Evolutionary conservation across 2,797 vertebrate species (phyloP), one percentile per base, ranked within the genome.

Genomic region (Dryobates pubescens): DNA sequence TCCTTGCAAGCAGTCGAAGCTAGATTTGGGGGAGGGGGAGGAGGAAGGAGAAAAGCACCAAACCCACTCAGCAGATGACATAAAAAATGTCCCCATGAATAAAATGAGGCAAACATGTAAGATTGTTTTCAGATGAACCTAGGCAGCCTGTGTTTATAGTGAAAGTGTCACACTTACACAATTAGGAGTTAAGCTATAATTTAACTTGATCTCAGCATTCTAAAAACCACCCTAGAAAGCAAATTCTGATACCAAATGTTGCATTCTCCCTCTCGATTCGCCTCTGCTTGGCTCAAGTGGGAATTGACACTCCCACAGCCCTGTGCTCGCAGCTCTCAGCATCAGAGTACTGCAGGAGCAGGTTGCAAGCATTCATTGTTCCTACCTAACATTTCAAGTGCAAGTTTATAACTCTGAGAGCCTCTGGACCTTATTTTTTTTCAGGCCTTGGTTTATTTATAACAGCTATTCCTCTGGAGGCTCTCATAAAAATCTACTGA

Each of bases 21-120:
- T 36, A 85, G 51, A 90, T 81, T 71, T 82, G 75, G 71, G 13
- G 23, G 6, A 9, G 7, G 27, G 26, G 26, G 14, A 15, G 58
- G 67, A 75, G 82, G 77, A 5, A 3, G 20, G 41, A 32, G 63
- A 7, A 92, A 90, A 87, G 53, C 74, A 59, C 65, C 72, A 92
- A 92, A 67, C 76, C 89, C 82, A 94, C 92, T 89, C 85, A 93
- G 76, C 92, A 95, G 82, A 95, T 93, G 87, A 94, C 84, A 92
- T 1, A 54, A 83, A 88, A 93, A 34, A 17, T 6, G 3, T 92
- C 71, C 34, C 53, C 58, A 23, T 15, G 43, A 86, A 81, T 69
- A 81, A 88, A 87, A 72, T 15, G 22, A 84, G 86, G 56, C 53
- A 76, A 86, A 86, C 0, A 0, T 34, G 15, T 51, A 82, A 86